Base-by-base conservation (phyloP, 92 coral and sea anemone species). In the Diadumene lineata region DNA sequence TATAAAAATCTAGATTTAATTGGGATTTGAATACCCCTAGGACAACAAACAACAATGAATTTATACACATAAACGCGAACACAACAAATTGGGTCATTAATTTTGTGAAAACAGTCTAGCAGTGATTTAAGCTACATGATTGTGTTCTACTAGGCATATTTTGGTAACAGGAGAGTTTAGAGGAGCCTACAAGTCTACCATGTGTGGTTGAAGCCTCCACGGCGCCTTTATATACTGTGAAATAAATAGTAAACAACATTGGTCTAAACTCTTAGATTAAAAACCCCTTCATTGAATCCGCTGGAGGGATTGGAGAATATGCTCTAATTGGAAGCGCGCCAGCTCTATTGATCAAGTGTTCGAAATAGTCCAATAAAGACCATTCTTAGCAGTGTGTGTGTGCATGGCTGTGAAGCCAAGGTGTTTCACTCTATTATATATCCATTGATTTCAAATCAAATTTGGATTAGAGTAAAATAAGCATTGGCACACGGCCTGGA, bases 401-500 rank as follows among this genome's bases (percentile, higher is more conserved):
- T 70, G n/a, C n/a, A n/a, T n/a, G 76, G 6, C 34, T 31, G 21
- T 34, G 13, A 21, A 6, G 1, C 50, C 10, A 3, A 57, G 34
- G 66, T 43, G 53, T 72, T 51, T 28, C 25, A 0, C 30, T 34
- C 63, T 60, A 30, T 72, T 34, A 66, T 66, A 44, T 18, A 34
- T 34, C 56, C 23, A 56, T 72, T 72, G 50, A 34, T 32, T 56
- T 72, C 31, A 51, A 43, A 50, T 55, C 63, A 70, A 50, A 16
- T 32, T 30, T 50, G 75, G 48, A 55, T 70, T 50, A 50, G 24
- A 30, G 27, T 27, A 57, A 26, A 34, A 31, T 31, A 65, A 60
- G 34, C 44, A 34, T 43, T 58, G 83, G 87, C 86, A 74, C 85
- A 81, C 85, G 81, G 83, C 75, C 62, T 72, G 28, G 6, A 80